These are phyloP conservation scores for Equus quagga DNA, from an alignment of 2,113 vertebrate genomes.

Conservation along the genomic window DNA sequence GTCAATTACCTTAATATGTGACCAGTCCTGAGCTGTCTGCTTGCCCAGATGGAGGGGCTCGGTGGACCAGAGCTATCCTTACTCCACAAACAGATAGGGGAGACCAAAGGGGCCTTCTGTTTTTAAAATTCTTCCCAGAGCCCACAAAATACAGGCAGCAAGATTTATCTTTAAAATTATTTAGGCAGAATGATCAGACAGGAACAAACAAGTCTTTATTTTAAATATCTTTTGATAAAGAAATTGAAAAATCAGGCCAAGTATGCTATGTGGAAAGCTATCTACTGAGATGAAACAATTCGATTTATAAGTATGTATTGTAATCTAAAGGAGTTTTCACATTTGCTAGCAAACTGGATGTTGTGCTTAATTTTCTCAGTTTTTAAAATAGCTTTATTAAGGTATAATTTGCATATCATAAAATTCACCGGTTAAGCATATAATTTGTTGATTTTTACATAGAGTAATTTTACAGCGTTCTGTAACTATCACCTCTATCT, in stretches of 20 bases:
- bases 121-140: slow-evolving; percentile 4
- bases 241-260: slow-evolving; percentile 11
- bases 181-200: background rate
- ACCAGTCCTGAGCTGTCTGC: background rate
- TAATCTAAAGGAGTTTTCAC: slow-evolving; percentile 1
- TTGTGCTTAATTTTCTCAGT: background rate
- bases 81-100: background rate
- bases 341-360: background rate
- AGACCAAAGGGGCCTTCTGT: background rate
- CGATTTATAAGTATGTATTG: background rate
- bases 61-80: background rate
- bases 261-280: background rate
- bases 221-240: background rate
- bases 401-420: background rate
- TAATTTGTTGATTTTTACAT: background rate
- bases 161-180: background rate
- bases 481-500: background rate
- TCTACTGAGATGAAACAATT: background rate
- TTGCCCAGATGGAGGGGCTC: background rate
- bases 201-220: background rate
- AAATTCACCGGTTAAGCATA: background rate
- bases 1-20: background rate
- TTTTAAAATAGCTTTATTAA: background rate
- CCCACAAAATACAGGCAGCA: background rate
- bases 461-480: background rate